Conservation (phyloP, 2,888 invertebrate species). For the Trilocha varians region DNA sequence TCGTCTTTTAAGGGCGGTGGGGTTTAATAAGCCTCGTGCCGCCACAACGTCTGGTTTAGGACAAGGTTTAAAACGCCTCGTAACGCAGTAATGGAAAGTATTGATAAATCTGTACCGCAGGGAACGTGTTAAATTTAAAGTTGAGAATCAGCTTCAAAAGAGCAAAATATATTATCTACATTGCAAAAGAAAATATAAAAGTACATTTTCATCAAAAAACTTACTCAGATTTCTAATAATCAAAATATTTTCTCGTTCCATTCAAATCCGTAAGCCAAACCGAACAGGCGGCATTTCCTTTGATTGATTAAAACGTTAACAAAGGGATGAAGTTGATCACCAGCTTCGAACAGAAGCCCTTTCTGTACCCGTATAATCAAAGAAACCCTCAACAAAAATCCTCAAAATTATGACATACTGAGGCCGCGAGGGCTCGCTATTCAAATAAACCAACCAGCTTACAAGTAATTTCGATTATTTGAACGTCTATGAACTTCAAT, state of each 20-base stretch:
- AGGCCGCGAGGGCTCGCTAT: not conserved
- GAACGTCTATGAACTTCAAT: too few relatives aligned
- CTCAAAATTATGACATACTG: slow-evolving; percentile 43
- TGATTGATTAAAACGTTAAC: slow-evolving; percentile 72
- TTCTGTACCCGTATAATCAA: slow-evolving; percentile 60
- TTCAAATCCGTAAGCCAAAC: slow-evolving; percentile 15
- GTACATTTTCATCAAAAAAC: too few relatives aligned
- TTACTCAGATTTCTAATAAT: not conserved
- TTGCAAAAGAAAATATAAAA: too few relatives aligned
- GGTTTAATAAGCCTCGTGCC: too few relatives aligned
- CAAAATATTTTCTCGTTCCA: slow-evolving; percentile 5
- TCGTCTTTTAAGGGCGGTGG: too few relatives aligned
- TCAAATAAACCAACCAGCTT: not conserved
- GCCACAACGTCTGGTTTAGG: too few relatives aligned
- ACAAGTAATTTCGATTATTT: slow-evolving; percentile 2
- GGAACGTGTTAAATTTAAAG: too few relatives aligned
- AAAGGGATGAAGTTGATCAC: slow-evolving; percentile 69
- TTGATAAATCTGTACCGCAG: too few relatives aligned
- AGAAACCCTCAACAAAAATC: slow-evolving; percentile 53
- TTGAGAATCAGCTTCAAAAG: too few relatives aligned
- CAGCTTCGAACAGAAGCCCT: slow-evolving; percentile 63
- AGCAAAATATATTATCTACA: too few relatives aligned
- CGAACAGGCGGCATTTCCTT: slow-evolving; percentile 20
- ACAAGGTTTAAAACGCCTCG: too few relatives aligned
- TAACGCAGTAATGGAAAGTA: too few relatives aligned